Base-by-base conservation (phyloP, 1,140 invertebrate genomes). In the Trialeurodes vaporariorum region DNA sequence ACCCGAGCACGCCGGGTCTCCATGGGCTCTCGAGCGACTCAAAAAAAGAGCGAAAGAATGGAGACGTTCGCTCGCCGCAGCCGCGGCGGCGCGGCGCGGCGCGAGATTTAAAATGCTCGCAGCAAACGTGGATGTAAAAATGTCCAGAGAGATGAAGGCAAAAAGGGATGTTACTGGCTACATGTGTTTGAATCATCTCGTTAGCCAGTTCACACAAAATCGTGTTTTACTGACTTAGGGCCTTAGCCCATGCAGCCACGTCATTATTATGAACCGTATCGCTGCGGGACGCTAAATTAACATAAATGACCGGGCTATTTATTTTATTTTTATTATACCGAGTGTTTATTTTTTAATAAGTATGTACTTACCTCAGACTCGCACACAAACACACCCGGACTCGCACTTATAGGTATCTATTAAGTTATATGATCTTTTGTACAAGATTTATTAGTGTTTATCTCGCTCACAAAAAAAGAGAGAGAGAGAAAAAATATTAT, bases 291-390 rank as follows among this genome's bases (percentile, higher is more conserved):
- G 34, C 34, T 49, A 49, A 49, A 49, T 49, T 49, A 49, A 49
- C 34, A 49, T 49, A 49, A 49, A 49, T 49, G 34, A 5, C 17
- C 34, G 5, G 34, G 34, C 34, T 49, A 49, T 49, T 49, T 49
- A 49, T 49, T 49, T 49, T 49, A 49, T 49, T 49, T 49, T 49
- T 49, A 49, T 49, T 49, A 49, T 49, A 17, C 34, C 34, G 34
- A 49, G 34, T 49, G 34, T 49, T 49, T 49, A 49, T 49, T 49
- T 49, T 49, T 49, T 49, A 49, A 49, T 49, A 49, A 49, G 34
- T 49, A 49, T 17, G 34, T 49, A 49, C n/a, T n/a, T n/a, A 17
- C 34, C 34, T 49, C 34, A 49, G 34, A 49, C 34, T n/a, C n/a
- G n/a, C n/a, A n/a, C n/a, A n/a, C n/a, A n/a, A n/a, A n/a, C n/a